Conservation (phyloP, 2,888 invertebrate species). For the Drosophila testacea region DNA sequence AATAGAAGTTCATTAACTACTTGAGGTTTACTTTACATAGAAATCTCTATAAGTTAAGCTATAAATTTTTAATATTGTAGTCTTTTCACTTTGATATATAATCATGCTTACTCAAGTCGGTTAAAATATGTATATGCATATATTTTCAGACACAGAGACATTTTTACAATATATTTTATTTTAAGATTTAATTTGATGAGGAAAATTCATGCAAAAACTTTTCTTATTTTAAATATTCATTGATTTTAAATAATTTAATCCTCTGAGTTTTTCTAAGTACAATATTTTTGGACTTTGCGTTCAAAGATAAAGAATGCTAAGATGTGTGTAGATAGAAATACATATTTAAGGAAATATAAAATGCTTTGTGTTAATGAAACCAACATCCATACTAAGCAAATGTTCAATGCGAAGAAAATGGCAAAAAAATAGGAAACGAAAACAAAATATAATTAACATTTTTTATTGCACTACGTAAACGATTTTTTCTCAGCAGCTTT, state of each 20-base stretch:
- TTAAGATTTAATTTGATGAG: no score
- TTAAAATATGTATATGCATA: no score
- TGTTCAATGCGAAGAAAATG: conserved; percentile 20
- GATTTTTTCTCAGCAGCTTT: conserved; percentile 23
- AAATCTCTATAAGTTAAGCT: no score
- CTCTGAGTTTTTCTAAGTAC: no score
- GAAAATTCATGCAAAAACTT: no score
- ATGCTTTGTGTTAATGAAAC: conserved; percentile 36
- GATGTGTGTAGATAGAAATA: no score
- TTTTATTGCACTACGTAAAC: conserved; percentile 15
- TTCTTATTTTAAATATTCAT: no score
- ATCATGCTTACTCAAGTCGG: no score
- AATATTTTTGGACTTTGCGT: neutral
- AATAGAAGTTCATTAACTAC: neutral
- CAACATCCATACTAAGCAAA: conserved; percentile 29
- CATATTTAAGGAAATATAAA: conserved; percentile 3
- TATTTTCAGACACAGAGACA: no score
- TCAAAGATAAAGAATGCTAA: neutral
- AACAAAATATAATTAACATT: conserved; percentile 1
- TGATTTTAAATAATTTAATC: no score
- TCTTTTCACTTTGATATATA: neutral
- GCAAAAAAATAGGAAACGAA: conserved; percentile 7
- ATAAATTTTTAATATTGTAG: neutral
- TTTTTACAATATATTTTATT: no score
- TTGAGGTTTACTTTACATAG: neutral